A percentile compares a stretch with the other conserved stretches of the same genome.
Conservation (phyloP, 2,113 vertebrate species). For the Pelodiscus sinensis region DNA sequence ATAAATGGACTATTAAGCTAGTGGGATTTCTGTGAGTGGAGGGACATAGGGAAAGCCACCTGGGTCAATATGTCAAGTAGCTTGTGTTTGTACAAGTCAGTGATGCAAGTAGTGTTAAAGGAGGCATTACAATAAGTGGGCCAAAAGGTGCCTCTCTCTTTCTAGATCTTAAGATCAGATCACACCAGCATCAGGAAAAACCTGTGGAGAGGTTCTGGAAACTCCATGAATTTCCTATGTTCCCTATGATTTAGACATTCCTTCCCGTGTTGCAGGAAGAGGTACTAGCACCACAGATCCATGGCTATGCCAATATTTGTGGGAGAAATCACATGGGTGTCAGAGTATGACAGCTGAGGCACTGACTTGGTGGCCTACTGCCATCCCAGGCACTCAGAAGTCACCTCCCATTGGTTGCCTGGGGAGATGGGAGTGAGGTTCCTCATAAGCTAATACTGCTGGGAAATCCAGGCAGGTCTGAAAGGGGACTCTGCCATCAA, state of each 20-base stretch:
- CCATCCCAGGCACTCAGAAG: constrained; percentile 37
- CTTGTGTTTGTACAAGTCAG: neutral
- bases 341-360: constrained; percentile 41
- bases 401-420: constrained; percentile 41
- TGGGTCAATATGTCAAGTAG: neutral
- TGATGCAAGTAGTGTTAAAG: neutral
- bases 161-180: constrained; percentile 31
- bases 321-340: constrained; percentile 60
- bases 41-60: neutral
- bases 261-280: constrained; percentile 46
- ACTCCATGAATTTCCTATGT: constrained; percentile 59
- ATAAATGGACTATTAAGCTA: constrained; percentile 52
- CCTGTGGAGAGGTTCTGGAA: constrained; percentile 26
- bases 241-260: constrained; percentile 38
- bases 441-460: accelerated
- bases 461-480: neutral
- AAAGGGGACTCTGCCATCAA: neutral
- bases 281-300: constrained; percentile 46
- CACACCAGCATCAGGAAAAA: constrained; percentile 40
- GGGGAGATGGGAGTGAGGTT: neutral
- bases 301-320: constrained; percentile 19
- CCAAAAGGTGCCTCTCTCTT: constrained; percentile 45
- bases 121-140: neutral
- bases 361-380: constrained; percentile 23
- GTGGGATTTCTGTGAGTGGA: neutral